Percentiles rank a stretch among this genome's conserved stretches.
Evolutionary conservation across 2,797 vertebrate genomes (phyloP).

Genomic region (Eulemur albifrons): DNA sequence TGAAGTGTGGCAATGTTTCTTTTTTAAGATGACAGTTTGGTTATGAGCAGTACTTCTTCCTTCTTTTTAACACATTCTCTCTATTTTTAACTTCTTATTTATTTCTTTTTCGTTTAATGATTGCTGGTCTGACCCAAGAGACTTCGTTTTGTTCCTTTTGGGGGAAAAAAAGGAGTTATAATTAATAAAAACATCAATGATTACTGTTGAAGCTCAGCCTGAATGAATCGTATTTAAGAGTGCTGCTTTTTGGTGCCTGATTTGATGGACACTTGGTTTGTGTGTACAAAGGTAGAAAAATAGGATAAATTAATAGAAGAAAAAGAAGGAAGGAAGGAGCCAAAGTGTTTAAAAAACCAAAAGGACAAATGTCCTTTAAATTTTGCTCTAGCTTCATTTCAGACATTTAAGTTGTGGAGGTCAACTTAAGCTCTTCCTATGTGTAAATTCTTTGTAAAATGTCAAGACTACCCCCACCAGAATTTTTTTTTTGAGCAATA

Average conservation of each 20-base stretch:
- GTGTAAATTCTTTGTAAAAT: constrained; percentile 47
- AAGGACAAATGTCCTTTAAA: constrained; percentile 42
- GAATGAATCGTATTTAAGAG: constrained; percentile 10
- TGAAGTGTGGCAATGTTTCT: constrained; percentile 28
- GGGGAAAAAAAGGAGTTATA: not conserved
- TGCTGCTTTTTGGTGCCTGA: not conserved
- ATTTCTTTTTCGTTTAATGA: constrained; percentile 73
- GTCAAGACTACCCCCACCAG: not conserved
- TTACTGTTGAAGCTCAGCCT: not conserved
- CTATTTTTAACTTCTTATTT: constrained; percentile 58
- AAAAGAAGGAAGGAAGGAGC: not conserved
- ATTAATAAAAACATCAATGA: constrained; percentile 62
- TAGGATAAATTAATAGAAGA: constrained; percentile 34
- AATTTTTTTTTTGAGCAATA: not conserved
- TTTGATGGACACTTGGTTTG: constrained; percentile 29
- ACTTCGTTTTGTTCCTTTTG: constrained; percentile 58
- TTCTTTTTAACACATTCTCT: constrained; percentile 44
- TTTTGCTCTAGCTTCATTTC: constrained; percentile 49
- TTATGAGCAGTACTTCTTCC: constrained; percentile 37
- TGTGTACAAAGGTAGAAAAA: constrained; percentile 36
- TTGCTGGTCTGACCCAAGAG: constrained; percentile 39
- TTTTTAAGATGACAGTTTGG: constrained; percentile 45
- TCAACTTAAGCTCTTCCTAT: constrained; percentile 22
- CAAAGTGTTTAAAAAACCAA: constrained; percentile 41
- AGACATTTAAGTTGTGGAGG: constrained; percentile 42